Conservation (phyloP, 2,888 invertebrate species). For the Leucozona laternaria region DNA sequence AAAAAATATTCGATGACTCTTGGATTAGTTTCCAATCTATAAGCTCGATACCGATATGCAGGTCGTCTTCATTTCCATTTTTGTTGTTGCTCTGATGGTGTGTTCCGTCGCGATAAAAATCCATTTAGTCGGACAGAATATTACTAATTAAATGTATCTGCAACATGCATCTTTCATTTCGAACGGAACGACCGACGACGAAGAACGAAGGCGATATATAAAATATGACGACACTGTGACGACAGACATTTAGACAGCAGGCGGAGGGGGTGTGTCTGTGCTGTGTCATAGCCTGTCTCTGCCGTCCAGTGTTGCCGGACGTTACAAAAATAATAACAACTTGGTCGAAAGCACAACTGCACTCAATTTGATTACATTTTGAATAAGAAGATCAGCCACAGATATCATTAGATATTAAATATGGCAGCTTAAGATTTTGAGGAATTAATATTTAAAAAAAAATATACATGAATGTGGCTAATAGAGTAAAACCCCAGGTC, state of each 20-base stretch:
- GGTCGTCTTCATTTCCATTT: slow-evolving; percentile 73
- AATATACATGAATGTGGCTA: too few species aligned
- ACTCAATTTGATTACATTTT: too few species aligned
- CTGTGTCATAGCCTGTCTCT: slow-evolving; percentile 11
- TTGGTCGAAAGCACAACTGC: background rate
- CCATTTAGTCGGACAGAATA: slow-evolving; percentile 76
- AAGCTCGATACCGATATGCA: slow-evolving; percentile 69
- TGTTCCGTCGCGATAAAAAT: slow-evolving; percentile 70
- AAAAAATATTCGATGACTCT: slow-evolving; percentile 71
- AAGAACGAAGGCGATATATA: slow-evolving; percentile 65
- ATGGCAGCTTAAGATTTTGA: too few species aligned
- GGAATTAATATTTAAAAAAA: too few species aligned
- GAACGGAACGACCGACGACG: slow-evolving; percentile 21
- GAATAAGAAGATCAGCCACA: too few species aligned
- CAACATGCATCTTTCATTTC: slow-evolving; percentile 75
- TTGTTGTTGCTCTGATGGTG: slow-evolving; percentile 46
- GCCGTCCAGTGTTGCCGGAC: background rate
- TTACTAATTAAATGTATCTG: slow-evolving; percentile 77
- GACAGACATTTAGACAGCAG: slow-evolving; percentile 63
- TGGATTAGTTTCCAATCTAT: slow-evolving; percentile 74
- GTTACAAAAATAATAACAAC: background rate
- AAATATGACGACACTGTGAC: slow-evolving; percentile 75
- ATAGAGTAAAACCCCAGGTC: too few species aligned
- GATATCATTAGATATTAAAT: too few species aligned
- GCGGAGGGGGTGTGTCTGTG: slow-evolving; percentile 46